phyloP scores from a whole-genome alignment of 2,113 vertebrate genomes.

The Corydoras sp. region DNA sequence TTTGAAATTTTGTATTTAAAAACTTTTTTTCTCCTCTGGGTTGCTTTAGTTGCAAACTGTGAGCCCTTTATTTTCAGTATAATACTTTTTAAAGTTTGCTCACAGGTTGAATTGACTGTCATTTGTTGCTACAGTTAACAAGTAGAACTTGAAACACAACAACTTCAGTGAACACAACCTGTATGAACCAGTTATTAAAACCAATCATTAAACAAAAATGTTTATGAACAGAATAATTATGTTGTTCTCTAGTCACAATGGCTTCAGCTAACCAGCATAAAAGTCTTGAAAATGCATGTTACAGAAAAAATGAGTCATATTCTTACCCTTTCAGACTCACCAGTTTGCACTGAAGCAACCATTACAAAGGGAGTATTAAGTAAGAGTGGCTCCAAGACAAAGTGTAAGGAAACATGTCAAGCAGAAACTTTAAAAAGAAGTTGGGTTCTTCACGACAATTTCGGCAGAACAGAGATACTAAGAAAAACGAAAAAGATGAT shows the following conservation, averaged over 20 bases:
- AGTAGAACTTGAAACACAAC: no score
- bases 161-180: no score
- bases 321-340: background rate
- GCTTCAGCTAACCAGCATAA: background rate
- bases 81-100: no score
- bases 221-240: background rate
- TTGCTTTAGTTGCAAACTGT: no score
- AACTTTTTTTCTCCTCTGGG: no score
- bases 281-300: background rate
- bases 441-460: slow-evolving; percentile 65
- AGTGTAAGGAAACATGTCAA: slow-evolving; percentile 58
- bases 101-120: no score
- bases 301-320: slow-evolving; percentile 28
- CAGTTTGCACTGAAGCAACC: slow-evolving; percentile 18
- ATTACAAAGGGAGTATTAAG: slow-evolving; percentile 4
- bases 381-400: slow-evolving; percentile 46
- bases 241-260: background rate
- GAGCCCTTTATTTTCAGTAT: no score
- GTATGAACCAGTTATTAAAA: background rate
- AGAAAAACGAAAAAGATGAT: slow-evolving; percentile 6
- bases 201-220: background rate
- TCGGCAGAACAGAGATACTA: slow-evolving; percentile 26
- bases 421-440: slow-evolving; percentile 55
- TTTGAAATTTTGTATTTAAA: no score
- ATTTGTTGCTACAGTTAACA: no score